These are phyloP conservation scores for Papilio glaucus DNA, from an alignment of 1,140 invertebrate species.

Conservation along the genomic window DNA sequence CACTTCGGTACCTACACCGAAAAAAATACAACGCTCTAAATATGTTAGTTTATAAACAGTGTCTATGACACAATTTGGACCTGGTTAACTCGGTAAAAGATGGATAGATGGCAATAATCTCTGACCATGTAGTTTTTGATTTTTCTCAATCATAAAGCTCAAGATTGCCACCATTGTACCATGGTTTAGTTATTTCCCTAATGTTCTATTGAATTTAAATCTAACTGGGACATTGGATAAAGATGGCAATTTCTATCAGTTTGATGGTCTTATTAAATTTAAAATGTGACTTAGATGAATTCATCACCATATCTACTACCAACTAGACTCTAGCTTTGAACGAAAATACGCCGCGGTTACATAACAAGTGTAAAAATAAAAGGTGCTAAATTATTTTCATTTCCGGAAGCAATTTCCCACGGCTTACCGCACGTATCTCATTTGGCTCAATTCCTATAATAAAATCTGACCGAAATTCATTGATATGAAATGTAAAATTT, in stretches of 20 bases:
- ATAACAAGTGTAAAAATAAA: conserved; percentile 13
- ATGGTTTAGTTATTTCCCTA: no score
- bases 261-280: no score
- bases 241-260: no score
- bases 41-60: neutral
- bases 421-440: conserved; percentile 13
- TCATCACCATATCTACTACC: no score
- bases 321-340: neutral
- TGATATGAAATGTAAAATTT: neutral
- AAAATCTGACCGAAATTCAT: conserved; percentile 3
- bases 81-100: neutral
- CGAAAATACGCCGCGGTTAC: neutral
- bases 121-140: neutral
- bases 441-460: conserved; percentile 7
- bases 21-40: neutral
- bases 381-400: conserved; percentile 5
- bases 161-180: no score
- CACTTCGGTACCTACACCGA: no score
- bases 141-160: no score
- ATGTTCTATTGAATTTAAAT: no score
- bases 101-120: neutral
- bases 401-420: neutral
- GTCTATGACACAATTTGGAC: neutral
- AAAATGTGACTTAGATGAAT: no score
- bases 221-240: no score